Base-by-base conservation (phyloP, 2,888 invertebrate genomes). In the Chrysodeixis includens region DNA sequence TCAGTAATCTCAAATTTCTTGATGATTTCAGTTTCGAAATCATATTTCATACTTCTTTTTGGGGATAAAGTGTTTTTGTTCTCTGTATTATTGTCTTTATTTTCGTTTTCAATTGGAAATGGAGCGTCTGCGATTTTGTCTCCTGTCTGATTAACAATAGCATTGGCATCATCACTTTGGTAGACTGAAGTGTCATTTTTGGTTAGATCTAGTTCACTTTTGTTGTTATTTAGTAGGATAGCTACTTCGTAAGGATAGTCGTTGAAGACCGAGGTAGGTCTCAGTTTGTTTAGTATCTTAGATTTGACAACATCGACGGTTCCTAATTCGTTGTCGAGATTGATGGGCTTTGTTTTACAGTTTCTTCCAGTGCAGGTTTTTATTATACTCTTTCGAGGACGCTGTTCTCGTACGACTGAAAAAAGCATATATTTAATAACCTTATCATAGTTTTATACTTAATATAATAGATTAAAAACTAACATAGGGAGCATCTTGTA, bases 221-320 rank as follows among this genome's bases (percentile, higher is more conserved):
- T 87, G 30, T 84, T 83, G 26, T 78, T 82, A 18, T 81, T 86
- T 0, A 91, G 64, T 14, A 92, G 58, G 20, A 89, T 78, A 8
- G 92, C 86, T 0, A 93, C 85, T 78, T 91, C 90, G 30, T 90
- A 88, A 1, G 93, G 92, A 20, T 90, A 89, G n/a, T 91, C 89
- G n/a, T 90, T 90, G 9, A 91, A 88, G 0, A 88, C 74, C 0
- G 87, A 83, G 0, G 85, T 66, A 1, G 87, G 83, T 78, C 81
- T 88, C 0, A 86, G 40, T 35, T 87, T 86, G 0, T 86, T 79
- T 1, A 85, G 70, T 1, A 89, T 58, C 74, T 88, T 88, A 8
- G 85, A 80, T 78, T 88, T 85, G 0, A 71, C 55, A 2, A 72
- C 57, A 1, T 62, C 62, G 0, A 0, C 14, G 9, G 40, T 6